Evolutionary conservation across 1,140 invertebrate species (phyloP).

Genomic region (Philaenus spumarius): DNA sequence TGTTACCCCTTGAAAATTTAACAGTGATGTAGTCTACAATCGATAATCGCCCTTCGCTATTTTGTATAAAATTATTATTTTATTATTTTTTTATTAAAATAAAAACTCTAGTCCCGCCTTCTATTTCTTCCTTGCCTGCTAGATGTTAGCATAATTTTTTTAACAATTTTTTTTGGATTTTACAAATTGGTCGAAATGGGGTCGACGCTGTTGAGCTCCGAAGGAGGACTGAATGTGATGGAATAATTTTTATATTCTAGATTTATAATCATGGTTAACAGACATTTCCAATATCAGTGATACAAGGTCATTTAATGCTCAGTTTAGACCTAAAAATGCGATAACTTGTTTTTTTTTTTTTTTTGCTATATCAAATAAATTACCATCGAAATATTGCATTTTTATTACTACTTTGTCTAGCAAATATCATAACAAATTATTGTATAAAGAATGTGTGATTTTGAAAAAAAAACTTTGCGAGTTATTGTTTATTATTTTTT

Average conservation of each 20-base stretch:
- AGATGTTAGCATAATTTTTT: neutral
- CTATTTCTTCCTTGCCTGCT: conserved; percentile 17
- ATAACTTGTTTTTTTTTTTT: conserved; percentile 23
- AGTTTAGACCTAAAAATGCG: conserved; percentile 27
- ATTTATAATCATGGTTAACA: no score
- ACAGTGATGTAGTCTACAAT: conserved; percentile 5
- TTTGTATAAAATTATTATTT: conserved; percentile 19
- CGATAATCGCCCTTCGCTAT: conserved; percentile 17
- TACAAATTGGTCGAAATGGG: neutral
- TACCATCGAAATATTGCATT: conserved; percentile 16
- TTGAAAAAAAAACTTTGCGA: neutral
- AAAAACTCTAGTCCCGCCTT: conserved; percentile 28
- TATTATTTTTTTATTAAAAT: conserved; percentile 2
- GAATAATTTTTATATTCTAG: conserved; percentile 26
- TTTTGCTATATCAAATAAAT: conserved; percentile 10
- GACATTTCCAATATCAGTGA: conserved; percentile 24
- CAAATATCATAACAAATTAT: conserved; percentile 10
- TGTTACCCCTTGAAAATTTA: conserved; percentile 3
- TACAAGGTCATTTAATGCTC: conserved; percentile 26
- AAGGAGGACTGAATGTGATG: conserved; percentile 15
- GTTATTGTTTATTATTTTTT: neutral
- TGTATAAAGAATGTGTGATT: conserved; percentile 15
- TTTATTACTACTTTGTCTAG: conserved; percentile 10
- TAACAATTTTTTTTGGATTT: no score
- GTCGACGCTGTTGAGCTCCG: conserved; percentile 3